These are phyloP conservation scores for Drosophila setosimentum DNA, from an alignment of 2,888 invertebrate genomes.

Conservation along the genomic window DNA sequence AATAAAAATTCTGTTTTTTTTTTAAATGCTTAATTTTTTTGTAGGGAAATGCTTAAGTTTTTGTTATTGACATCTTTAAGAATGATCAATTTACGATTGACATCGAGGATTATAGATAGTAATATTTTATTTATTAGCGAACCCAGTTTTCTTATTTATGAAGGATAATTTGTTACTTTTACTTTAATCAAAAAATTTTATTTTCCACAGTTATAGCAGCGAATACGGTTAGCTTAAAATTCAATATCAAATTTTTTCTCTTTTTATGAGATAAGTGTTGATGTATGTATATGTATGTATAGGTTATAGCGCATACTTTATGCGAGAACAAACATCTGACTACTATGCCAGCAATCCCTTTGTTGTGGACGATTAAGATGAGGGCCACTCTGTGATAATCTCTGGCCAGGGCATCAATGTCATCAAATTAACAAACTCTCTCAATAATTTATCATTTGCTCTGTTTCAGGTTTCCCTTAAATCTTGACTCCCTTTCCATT, in stretches of 20 bases:
- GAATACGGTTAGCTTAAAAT: neutral
- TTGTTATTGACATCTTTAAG: neutral
- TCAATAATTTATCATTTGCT: conserved; percentile 83
- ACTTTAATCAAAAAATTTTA: neutral
- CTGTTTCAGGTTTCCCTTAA: conserved; percentile 58
- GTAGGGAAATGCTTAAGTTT: neutral
- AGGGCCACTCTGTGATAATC: conserved; percentile 64
- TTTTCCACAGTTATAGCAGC: neutral
- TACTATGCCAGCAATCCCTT: conserved; percentile 1
- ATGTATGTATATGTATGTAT: too few relatives aligned
- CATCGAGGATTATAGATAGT: neutral
- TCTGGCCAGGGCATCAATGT: conserved; percentile 77
- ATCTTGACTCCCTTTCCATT: conserved; percentile 42
- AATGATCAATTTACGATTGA: neutral
- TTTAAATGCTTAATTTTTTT: neutral
- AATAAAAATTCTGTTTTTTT: neutral
- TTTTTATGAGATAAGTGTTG: neutral
- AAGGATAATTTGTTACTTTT: neutral
- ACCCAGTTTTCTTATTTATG: neutral
- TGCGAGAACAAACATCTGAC: neutral
- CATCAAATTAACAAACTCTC: conserved; percentile 83
- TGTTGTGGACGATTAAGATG: conserved; percentile 25
- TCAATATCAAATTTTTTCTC: accelerated
- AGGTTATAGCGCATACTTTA: neutral
- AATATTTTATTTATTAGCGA: neutral